Conservation (phyloP, 2,113 vertebrate genomes). For the Neoarius graeffei region DNA sequence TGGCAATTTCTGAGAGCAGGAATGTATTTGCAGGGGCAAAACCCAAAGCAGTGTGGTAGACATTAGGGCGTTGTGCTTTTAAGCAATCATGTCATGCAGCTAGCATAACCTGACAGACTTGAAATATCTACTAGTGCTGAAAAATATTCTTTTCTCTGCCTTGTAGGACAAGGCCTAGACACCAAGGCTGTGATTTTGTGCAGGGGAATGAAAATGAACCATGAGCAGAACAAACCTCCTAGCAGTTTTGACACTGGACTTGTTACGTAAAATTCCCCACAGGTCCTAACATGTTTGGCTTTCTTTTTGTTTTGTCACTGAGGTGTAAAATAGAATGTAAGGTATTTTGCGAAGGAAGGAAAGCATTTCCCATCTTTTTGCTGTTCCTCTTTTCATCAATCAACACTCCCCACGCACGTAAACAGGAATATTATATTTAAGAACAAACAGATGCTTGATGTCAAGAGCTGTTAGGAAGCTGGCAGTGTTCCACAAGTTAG, state of each 20-base stretch:
- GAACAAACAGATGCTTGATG: too few species aligned
- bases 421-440: neutral
- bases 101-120: constrained; percentile 31
- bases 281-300: neutral
- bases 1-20: neutral
- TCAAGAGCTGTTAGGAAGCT: neutral
- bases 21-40: neutral
- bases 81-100: constrained; percentile 5
- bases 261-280: neutral
- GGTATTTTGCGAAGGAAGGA: neutral
- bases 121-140: constrained; percentile 1
- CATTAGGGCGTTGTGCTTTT: neutral
- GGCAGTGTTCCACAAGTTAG: neutral
- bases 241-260: neutral
- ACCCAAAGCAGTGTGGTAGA: neutral
- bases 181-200: constrained; percentile 6
- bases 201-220: neutral
- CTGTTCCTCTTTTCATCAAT: neutral
- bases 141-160: neutral
- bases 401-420: neutral
- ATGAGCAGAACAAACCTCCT: neutral
- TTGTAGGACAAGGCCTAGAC: neutral
- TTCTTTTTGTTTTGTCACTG: neutral
- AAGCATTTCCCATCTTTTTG: neutral
- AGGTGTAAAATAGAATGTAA: neutral